Evolutionary conservation across 2,113 vertebrate genomes (phyloP).

Genomic region (Leucoraja erinaceus): DNA sequence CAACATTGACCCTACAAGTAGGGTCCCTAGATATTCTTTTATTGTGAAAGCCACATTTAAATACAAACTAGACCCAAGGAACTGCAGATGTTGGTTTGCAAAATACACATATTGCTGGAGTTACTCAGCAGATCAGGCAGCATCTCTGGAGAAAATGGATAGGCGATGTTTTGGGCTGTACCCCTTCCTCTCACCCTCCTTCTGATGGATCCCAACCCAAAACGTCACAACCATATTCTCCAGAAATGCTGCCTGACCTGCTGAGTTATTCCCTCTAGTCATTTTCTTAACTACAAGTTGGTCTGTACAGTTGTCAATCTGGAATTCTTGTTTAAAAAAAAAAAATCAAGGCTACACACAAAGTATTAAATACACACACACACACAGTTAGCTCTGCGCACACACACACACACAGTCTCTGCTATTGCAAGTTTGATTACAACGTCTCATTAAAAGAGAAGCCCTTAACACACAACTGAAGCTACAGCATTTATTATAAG

Average conservation of each 20-base stretch:
- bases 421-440: conserved; percentile 9
- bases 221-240: too few species aligned
- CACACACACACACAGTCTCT: background rate
- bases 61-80: background rate
- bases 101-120: too few species aligned
- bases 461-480: conserved; percentile 16
- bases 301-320: background rate
- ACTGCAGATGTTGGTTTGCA: too few species aligned
- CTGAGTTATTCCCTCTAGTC: too few species aligned
- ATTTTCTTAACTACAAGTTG: too few species aligned
- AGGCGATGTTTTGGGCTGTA: too few species aligned
- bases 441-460: conserved; percentile 31
- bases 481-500: conserved; percentile 59
- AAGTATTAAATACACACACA: background rate
- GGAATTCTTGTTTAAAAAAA: background rate
- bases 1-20: background rate
- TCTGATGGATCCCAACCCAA: too few species aligned
- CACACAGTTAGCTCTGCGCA: background rate
- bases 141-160: too few species aligned
- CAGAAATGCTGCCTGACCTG: too few species aligned
- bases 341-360: too few species aligned
- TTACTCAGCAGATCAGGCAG: too few species aligned
- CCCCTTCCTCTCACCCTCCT: too few species aligned
- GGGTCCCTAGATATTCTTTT: background rate
- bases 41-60: background rate